Base-by-base conservation (phyloP, 1,140 invertebrate genomes). In the Cryptotermes secundus region DNA sequence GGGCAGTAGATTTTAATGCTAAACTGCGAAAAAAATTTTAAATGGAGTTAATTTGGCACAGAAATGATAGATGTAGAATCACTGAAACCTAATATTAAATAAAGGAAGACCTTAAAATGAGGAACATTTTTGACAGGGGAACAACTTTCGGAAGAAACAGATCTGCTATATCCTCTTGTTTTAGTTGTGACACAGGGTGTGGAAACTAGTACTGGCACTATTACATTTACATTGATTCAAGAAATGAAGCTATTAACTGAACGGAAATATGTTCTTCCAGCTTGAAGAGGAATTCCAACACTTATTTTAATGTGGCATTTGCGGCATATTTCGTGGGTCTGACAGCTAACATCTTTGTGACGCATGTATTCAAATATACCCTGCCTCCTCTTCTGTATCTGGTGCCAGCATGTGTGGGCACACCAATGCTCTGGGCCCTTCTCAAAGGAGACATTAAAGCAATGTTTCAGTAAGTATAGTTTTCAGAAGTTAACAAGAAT, bases 361-460 rank as follows among this genome's bases (percentile, higher is more conserved):
- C 99, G 98, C 98, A 99, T 90, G 92, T 98, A 82, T 99, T 98
- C 90, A 98, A 99, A 89, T 98, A 99, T 91, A 98, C 98, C n/a
- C 97, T 99, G 92, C 99, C 99, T 1, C 99, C 99, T 85, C 91
- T 99, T 36, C 90, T 99, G 49, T 99, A 99, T 90, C 92, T 99
- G 83, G 99, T 99, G 84, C 99, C 99, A 34, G 96, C 97, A 19
- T 99, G 99, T 91, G 91, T 99, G 86, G 95, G 95, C 82, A 95
- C 96, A 59, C 99, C 99, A 9, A 88, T 99, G 3, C 88, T 94
- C 10, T 89, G 99, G 1, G 98, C 98, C 24, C 89, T 98, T 35
- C 88, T 99, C 6, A 95, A 95, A 88, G 98, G 99, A 85, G 99
- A 99, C 88, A 90, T 99, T 35, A 97, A 95, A 86, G 93, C 95